Base-by-base conservation (phyloP, 2,888 invertebrate species). In the Metallyticus violacea region DNA sequence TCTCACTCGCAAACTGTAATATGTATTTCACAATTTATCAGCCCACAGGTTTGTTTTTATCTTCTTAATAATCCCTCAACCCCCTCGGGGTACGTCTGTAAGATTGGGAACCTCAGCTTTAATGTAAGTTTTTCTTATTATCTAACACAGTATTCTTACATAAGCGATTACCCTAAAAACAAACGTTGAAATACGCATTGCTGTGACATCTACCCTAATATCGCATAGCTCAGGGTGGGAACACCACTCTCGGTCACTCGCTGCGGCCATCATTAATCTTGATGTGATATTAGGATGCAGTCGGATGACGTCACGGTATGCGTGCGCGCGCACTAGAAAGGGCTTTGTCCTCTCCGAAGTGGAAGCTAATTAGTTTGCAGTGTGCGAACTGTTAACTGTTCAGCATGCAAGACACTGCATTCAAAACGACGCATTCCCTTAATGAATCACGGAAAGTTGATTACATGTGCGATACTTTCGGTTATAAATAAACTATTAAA, bases 201-300 rank as follows among this genome's bases (percentile, higher is more conserved):
- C 22, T 62, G 40, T 9, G 40, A 62, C 40, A 7, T 22, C 40
- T 62, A 62, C 40, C 40, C 40, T 22, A 62, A 62, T 62, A 62
- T 62, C 40, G 40, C 40, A 62, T 62, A 62, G 40, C 40, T 62
- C 15, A 62, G 22, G 22, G 40, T 62, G 40, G n/a, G n/a, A n/a
- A n/a, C n/a, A n/a, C n/a, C n/a, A n/a, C 40, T 62, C 40, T 62
- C 40, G 40, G 40, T 62, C 40, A 62, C 40, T 62, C 40, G 22
- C 40, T 62, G 40, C 40, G 40, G 40, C 40, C 82, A 82, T 82
- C 82, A 82, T 82, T 30, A 82, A 82, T 82, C 82, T 82, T 82
- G 62, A 82, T 82, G 76, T 76, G 82, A 82, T 30, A 81, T 81
- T 29, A 81, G 81, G 40, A 40, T 30, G 81, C 30, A 76, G 62